phyloP scores from a whole-genome alignment of 1,140 invertebrate species.

The Agrilus planipennis region DNA sequence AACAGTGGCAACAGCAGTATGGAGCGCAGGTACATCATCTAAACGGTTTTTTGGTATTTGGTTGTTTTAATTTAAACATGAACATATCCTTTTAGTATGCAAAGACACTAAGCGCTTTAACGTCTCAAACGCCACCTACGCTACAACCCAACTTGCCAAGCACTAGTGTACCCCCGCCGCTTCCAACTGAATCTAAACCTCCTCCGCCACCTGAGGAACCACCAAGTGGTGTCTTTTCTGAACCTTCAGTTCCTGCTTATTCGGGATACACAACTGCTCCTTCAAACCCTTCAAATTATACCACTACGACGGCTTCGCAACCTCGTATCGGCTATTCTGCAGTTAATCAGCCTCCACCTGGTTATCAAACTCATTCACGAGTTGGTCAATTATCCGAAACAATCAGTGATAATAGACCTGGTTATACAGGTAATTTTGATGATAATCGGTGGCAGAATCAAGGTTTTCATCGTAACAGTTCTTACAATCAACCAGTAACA shows the following conservation, averaged over 20 bases:
- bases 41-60: not conserved
- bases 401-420: too few species aligned
- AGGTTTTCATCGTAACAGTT: too few species aligned
- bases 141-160: slow-evolving; percentile 27
- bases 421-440: too few species aligned
- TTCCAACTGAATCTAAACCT: slow-evolving; percentile 38
- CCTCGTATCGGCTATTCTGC: slow-evolving; percentile 10
- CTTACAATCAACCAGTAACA: too few species aligned
- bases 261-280: slow-evolving; percentile 7
- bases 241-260: not conserved
- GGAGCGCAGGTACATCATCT: slow-evolving; percentile 54
- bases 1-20: slow-evolving; percentile 73
- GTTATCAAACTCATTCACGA: too few species aligned
- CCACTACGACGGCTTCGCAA: slow-evolving; percentile 14
- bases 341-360: slow-evolving; percentile 1
- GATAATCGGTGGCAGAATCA: too few species aligned
- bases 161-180: slow-evolving; percentile 32
- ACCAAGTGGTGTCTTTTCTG: slow-evolving; percentile 8
- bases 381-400: too few species aligned
- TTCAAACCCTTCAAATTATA: slow-evolving; percentile 7
- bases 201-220: slow-evolving; percentile 38
- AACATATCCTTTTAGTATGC: slow-evolving; percentile 27
- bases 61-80: not conserved
- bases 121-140: slow-evolving; percentile 25
- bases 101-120: slow-evolving; percentile 33